Evolutionary conservation across 2,888 invertebrate genomes (phyloP), one percentile per base, ranked within the genome.

Genomic region (Lydus trimaculatus): DNA sequence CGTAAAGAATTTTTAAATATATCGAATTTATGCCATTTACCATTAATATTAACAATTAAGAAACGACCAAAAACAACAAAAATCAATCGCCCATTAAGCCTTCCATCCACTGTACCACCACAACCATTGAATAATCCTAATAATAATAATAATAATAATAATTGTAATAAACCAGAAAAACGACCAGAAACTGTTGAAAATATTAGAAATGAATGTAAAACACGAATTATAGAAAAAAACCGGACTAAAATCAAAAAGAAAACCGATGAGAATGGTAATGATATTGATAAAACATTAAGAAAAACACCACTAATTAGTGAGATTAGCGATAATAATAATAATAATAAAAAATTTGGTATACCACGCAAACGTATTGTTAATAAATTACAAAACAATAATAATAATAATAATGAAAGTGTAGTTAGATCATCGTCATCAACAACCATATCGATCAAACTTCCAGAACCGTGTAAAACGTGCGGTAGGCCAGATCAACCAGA

Each of bases 401-500:
- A 25, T 23, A 8, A 56, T 43, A 23, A 65, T 56, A 17, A 11
- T 28, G 23, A 65, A 1, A n/a, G 25, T 63, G 31, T n/a, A 31
- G 13, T 17, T 25, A 17, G n/a, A 31, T 58, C 31, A 25, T 58
- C 58, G 17, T 17, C 39, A 43, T 43, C 39, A 4, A 17, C 39
- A 20, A 20, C 20, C 2, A 20, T 48, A 81, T 80, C 82, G 78
- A 80, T 75, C 73, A 80, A 82, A 79, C 78, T 83, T 1, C 87
- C 88, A 52, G 86, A 86, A 72, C 89, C 90, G 0, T 92, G 92
- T 80, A 88, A 87, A 64, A 89, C 89, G 65, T 93, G 92, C 82
- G 91, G 91, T 1, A 86, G 91, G 23, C 87, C 89, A 1, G 91
- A 92, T 81, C 88, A 89, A 69, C 91, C 92, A 0, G 92, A 93